These are phyloP conservation scores for Erynnis tages DNA, from an alignment of 2,888 invertebrate species.

Conservation along the genomic window DNA sequence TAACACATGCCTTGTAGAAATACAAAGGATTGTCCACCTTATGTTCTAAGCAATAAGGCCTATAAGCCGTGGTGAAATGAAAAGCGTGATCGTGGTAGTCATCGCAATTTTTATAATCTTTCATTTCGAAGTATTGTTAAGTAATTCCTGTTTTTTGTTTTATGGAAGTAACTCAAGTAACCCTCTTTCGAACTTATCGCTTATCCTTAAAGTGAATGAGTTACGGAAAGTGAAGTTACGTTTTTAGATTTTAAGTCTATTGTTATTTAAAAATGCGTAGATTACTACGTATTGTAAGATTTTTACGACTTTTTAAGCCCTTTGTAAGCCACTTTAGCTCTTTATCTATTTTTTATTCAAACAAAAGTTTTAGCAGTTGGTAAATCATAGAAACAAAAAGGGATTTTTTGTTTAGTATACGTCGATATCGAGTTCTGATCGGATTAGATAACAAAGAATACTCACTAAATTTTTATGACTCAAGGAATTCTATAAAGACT, in stretches of 20 bases:
- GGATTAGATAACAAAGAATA: too few relatives aligned
- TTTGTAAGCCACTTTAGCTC: too few relatives aligned
- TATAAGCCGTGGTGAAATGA: background rate
- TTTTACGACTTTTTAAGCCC: background rate
- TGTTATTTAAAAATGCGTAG: background rate
- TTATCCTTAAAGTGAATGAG: slow-evolving; percentile 15
- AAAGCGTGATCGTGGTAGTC: slow-evolving; percentile 35
- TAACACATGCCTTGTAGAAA: background rate
- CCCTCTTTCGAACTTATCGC: slow-evolving; percentile 2
- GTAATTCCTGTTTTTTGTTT: slow-evolving; percentile 12
- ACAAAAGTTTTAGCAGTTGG: slow-evolving; percentile 7
- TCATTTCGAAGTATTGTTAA: slow-evolving; percentile 17
- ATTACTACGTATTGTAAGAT: slow-evolving; percentile 5
- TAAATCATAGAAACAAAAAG: slow-evolving; percentile 5
- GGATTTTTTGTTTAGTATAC: background rate
- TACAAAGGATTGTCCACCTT: background rate
- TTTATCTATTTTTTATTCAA: background rate
- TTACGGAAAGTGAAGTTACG: background rate
- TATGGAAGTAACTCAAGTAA: background rate
- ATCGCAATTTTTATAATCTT: slow-evolving; percentile 46
- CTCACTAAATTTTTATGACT: too few relatives aligned
- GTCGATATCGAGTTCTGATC: background rate
- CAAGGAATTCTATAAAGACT: too few relatives aligned
- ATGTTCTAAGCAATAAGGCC: background rate
- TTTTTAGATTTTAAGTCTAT: background rate